A percentile compares a stretch with the other conserved stretches of the same genome.
Conservation (phyloP, 2,888 invertebrate species). For the Cerastoderma edule region DNA sequence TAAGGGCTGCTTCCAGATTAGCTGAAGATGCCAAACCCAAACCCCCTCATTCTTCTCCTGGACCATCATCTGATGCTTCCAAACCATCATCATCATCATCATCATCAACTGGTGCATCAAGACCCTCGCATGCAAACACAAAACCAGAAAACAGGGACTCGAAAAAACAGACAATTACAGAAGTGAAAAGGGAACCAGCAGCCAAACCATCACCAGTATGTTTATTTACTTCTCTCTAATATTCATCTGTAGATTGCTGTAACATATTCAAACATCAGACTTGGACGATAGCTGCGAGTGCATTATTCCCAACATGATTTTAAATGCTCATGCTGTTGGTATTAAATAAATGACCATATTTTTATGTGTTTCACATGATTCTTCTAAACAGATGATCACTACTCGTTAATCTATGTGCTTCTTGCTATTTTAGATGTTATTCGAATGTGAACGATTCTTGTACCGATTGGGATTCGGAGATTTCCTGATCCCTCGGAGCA, state of each 20-base stretch:
- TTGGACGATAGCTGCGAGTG: too few species aligned
- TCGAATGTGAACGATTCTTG: too few species aligned
- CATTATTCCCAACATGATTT: too few species aligned
- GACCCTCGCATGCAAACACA: conserved; percentile 17
- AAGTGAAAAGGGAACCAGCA: conserved; percentile 25
- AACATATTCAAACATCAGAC: neutral
- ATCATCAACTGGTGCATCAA: conserved; percentile 26
- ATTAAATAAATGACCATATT: too few species aligned
- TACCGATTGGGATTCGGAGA: too few species aligned
- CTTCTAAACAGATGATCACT: too few species aligned
- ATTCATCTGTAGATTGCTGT: neutral
- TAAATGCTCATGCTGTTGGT: too few species aligned
- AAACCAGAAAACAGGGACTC: neutral
- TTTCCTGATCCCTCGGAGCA: too few species aligned
- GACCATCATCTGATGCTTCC: conserved; percentile 19
- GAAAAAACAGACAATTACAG: conserved; percentile 22
- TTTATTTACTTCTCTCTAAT: neutral
- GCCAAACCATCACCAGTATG: conserved; percentile 59
- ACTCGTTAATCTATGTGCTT: too few species aligned
- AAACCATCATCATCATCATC: conserved; percentile 35
- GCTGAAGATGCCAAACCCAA: conserved; percentile 68
- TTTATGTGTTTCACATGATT: too few species aligned
- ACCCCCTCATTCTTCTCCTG: conserved; percentile 22
- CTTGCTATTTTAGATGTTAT: too few species aligned
- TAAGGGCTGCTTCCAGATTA: conserved; percentile 81